These are phyloP conservation scores for Clarias batrachus DNA, from an alignment of 2,113 vertebrate genomes.

Conservation along the genomic window DNA sequence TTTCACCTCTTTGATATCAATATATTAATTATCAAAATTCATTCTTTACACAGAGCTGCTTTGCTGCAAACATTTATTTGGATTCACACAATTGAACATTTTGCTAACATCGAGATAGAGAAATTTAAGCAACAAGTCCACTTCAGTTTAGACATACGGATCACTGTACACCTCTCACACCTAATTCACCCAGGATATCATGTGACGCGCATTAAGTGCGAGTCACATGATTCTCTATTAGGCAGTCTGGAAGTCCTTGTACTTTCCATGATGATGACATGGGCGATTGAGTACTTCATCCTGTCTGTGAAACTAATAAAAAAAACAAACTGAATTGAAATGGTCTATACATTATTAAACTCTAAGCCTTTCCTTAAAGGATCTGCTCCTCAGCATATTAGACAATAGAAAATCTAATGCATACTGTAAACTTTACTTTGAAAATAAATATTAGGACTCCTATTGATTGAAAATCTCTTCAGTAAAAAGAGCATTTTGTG, in stretches of 20 bases:
- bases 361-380: neutral
- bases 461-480: neutral
- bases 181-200: neutral
- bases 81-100: neutral
- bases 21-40: neutral
- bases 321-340: neutral
- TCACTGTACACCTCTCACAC: neutral
- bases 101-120: neutral
- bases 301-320: neutral
- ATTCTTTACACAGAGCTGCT: neutral
- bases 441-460: neutral
- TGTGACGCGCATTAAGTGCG: neutral
- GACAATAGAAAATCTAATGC: neutral
- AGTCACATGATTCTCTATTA: constrained; percentile 2
- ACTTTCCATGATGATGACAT: neutral
- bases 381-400: neutral
- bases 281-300: neutral
- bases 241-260: neutral
- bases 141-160: neutral
- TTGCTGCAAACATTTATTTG: neutral
- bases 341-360: neutral
- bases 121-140: neutral
- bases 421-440: neutral
- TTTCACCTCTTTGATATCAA: neutral
- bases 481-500: neutral